Percentiles rank a stretch among this genome's conserved stretches.
These are phyloP conservation scores for Sisyra terminalis DNA, from an alignment of 2,888 invertebrate genomes.

Conservation along the genomic window DNA sequence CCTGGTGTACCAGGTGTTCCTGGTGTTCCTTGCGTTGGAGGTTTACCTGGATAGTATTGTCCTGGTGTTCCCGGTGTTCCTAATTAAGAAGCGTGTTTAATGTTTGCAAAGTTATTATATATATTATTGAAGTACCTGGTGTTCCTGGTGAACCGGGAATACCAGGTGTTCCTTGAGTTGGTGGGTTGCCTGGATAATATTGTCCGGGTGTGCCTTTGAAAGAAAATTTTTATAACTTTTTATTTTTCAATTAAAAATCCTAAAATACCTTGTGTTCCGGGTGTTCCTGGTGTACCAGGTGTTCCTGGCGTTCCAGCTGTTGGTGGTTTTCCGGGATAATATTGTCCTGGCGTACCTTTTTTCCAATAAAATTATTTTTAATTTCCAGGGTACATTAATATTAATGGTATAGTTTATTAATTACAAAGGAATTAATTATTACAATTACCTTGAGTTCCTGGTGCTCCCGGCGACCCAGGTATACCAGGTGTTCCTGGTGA, in stretches of 20 bases:
- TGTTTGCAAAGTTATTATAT: too few relatives aligned
- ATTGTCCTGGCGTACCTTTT: too few relatives aligned
- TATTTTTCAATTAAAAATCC: too few relatives aligned
- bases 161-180: background rate
- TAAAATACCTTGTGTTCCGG: conserved; percentile 9
- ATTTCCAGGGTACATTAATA: too few relatives aligned
- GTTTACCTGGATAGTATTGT: too few relatives aligned
- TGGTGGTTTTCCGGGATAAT: too few relatives aligned
- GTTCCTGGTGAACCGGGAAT: background rate
- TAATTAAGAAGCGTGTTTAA: conserved; percentile 10
- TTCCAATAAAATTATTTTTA: too few relatives aligned
- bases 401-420: too few relatives aligned
- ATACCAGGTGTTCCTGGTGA: background rate
- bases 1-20: conserved; percentile 5
- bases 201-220: conserved; percentile 14
- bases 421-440: too few relatives aligned
- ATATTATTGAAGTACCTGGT: conserved; percentile 2
- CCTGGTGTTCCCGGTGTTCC: conserved; percentile 10
- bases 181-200: conserved; percentile 7
- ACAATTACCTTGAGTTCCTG: too few relatives aligned
- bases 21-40: background rate
- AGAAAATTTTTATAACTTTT: too few relatives aligned
- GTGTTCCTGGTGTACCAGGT: conserved; percentile 6
- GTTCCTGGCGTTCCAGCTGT: background rate
- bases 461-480: conserved; percentile 11